phyloP scores from a whole-genome alignment of 2,797 vertebrate species.

The Mastacembelus armatus region DNA sequence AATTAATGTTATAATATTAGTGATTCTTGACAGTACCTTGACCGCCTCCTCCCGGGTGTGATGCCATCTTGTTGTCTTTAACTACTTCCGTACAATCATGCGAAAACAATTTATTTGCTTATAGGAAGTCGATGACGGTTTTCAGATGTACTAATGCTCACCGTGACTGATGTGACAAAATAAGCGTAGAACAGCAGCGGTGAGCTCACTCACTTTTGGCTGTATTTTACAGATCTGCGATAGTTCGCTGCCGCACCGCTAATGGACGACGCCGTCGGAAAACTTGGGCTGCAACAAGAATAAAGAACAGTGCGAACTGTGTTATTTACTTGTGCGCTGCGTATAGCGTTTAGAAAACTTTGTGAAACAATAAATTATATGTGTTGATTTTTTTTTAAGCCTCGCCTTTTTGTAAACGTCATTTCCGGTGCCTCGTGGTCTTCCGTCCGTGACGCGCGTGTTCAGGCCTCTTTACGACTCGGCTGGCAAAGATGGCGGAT shows the following conservation, averaged over 20 bases:
- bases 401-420: constrained; percentile 46
- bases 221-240: constrained; percentile 7
- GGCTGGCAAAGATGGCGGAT: constrained; percentile 88
- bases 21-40: constrained; percentile 59
- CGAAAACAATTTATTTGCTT: constrained; percentile 48
- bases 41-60: constrained; percentile 70
- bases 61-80: constrained; percentile 81
- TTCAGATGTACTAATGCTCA: background rate
- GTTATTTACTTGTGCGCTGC: no score
- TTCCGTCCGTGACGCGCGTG: constrained; percentile 75
- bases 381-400: background rate
- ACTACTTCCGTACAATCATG: constrained; percentile 65
- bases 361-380: background rate
- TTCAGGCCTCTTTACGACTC: constrained; percentile 84
- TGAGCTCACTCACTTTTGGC: background rate
- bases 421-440: constrained; percentile 66
- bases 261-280: background rate
- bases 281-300: background rate
- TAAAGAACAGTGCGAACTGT: background rate
- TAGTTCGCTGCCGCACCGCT: background rate
- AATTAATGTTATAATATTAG: background rate
- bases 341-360: background rate
- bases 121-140: background rate
- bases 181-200: background rate
- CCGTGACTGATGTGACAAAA: background rate